These are phyloP conservation scores for Caradrina kadenii DNA, from an alignment of 2,888 invertebrate species.

Conservation along the genomic window DNA sequence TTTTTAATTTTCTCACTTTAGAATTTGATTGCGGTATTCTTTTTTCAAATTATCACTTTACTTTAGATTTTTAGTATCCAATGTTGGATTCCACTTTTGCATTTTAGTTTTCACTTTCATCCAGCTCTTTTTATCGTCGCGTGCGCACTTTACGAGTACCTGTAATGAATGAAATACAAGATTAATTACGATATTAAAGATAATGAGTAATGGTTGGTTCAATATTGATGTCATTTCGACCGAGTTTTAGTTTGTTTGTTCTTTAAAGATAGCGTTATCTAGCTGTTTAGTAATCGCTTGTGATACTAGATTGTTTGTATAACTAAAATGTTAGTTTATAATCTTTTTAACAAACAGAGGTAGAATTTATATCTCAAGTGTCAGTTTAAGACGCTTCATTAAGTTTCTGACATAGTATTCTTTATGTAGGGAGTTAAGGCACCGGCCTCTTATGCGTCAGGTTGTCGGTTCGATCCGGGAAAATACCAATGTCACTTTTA, in stretches of 20 bases:
- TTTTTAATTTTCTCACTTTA: neutral
- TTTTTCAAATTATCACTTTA: slow-evolving; percentile 11
- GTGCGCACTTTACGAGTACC: slow-evolving; percentile 50
- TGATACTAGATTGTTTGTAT: slow-evolving; percentile 23
- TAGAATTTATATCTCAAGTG: slow-evolving; percentile 16
- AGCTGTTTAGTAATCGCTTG: slow-evolving; percentile 47
- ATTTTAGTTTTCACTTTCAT: slow-evolving; percentile 16
- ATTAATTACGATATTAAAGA: slow-evolving; percentile 55
- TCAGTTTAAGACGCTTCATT: no score
- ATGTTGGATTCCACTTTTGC: neutral
- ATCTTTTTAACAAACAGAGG: slow-evolving; percentile 22
- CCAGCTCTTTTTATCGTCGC: slow-evolving; percentile 29
- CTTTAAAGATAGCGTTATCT: slow-evolving; percentile 58
- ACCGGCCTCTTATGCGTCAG: no score
- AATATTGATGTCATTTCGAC: slow-evolving; percentile 71
- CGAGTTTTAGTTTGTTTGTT: slow-evolving; percentile 42
- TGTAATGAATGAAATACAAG: slow-evolving; percentile 56
- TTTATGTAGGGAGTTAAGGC: no score
- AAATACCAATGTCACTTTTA: no score
- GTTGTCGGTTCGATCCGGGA: no score
- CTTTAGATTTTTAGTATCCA: slow-evolving; percentile 34
- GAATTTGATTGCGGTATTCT: neutral
- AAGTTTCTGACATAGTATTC: no score
- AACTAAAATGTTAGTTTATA: slow-evolving; percentile 29
- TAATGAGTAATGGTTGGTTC: slow-evolving; percentile 63